A percentile compares a stretch with the other conserved stretches of the same genome.
These are phyloP conservation scores for Odiellus spinosus DNA, from an alignment of 2,888 invertebrate genomes.

Conservation along the genomic window DNA sequence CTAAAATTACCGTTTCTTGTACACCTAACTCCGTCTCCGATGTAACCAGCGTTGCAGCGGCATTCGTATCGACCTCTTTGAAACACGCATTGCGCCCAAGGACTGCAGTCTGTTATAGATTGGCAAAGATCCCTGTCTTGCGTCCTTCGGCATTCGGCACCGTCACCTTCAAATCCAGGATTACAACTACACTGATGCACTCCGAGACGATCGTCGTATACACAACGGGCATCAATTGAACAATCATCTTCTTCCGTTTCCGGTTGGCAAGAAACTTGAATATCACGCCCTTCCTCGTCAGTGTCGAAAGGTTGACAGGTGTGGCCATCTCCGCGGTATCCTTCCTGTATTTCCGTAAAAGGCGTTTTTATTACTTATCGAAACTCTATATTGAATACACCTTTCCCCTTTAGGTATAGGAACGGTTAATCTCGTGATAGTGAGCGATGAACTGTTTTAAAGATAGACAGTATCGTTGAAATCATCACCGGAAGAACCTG, in stretches of 20 bases:
- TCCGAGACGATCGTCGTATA: constrained; percentile 20
- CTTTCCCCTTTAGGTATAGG: too few relatives aligned
- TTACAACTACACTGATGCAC: constrained; percentile 28
- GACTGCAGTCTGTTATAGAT: too few relatives aligned
- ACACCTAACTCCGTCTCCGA: constrained; percentile 30
- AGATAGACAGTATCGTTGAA: too few relatives aligned
- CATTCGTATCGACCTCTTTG: constrained; percentile 23
- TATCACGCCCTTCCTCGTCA: constrained; percentile 7
- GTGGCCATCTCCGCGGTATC: constrained; percentile 9
- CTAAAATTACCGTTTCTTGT: constrained; percentile 2
- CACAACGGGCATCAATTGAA: constrained; percentile 16
- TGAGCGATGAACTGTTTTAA: too few relatives aligned
- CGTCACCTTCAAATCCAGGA: constrained; percentile 32
- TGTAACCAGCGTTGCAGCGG: constrained; percentile 29
- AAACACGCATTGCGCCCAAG: too few relatives aligned
- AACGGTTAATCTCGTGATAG: too few relatives aligned
- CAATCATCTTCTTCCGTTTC: constrained; percentile 38
- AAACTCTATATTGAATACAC: too few relatives aligned
- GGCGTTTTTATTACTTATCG: too few relatives aligned
- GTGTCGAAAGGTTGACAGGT: constrained; percentile 7
- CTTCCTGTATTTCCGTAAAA: too few relatives aligned
- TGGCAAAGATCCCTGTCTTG: background rate
- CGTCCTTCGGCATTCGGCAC: constrained; percentile 22
- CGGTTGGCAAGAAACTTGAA: constrained; percentile 2
- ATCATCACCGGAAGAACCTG: too few relatives aligned